phyloP scores from a whole-genome alignment of 2,797 vertebrate genomes.

The Petrocephalus sullivani region DNA sequence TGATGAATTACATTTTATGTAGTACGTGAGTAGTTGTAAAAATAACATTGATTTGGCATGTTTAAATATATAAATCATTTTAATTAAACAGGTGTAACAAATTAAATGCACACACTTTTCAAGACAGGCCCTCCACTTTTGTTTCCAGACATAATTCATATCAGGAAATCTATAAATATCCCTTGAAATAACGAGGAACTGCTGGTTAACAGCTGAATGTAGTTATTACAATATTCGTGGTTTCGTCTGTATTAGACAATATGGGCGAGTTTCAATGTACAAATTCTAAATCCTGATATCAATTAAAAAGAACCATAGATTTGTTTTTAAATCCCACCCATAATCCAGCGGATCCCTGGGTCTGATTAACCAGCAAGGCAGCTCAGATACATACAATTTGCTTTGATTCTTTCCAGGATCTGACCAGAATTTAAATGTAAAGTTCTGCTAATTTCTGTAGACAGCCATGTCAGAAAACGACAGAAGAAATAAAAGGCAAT shows the following conservation, averaged over 20 bases:
- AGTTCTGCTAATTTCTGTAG: slow-evolving; percentile 4
- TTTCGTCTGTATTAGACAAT: neutral
- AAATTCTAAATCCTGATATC: neutral
- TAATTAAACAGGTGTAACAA: neutral
- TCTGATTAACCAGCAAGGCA: neutral
- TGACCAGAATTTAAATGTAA: neutral
- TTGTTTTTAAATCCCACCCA: neutral
- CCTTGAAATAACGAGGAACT: neutral
- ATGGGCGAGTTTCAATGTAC: neutral
- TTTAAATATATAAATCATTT: neutral
- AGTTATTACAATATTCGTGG: neutral
- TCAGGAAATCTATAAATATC: neutral
- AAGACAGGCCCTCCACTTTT: neutral
- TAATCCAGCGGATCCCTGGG: neutral
- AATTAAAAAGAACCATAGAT: slow-evolving; percentile 1
- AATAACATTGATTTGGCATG: neutral
- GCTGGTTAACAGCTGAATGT: neutral
- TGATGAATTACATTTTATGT: neutral
- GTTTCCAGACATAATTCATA: neutral
- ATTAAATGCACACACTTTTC: neutral
- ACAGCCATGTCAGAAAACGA: slow-evolving; percentile 11
- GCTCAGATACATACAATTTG: neutral
- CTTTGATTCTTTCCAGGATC: neutral
- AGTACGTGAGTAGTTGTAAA: neutral
- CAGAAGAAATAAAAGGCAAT: neutral